A percentile compares a stretch with the other conserved stretches of the same genome.
phyloP scores from a whole-genome alignment of 64 coral and sea anemone genomes.

The Acropora yongei region DNA sequence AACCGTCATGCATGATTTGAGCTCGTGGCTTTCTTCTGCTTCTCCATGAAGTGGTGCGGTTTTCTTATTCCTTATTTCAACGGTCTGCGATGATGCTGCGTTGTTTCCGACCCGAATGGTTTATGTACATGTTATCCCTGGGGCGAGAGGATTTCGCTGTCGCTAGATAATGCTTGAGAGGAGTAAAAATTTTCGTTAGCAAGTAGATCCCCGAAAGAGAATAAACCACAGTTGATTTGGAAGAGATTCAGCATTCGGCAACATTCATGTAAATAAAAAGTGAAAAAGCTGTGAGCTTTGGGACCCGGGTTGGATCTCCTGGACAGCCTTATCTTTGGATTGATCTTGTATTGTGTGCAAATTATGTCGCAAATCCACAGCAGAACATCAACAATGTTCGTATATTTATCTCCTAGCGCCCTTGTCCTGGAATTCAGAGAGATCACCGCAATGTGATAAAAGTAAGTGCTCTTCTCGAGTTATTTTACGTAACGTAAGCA shows the following conservation, averaged over 20 bases:
- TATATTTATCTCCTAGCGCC: slow-evolving; percentile 1
- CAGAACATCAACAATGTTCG: not conserved
- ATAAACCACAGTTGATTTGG: not conserved
- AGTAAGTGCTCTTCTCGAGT: not conserved
- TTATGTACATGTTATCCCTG: not conserved
- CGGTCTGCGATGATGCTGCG: not conserved
- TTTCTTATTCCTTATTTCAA: not conserved
- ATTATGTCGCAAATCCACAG: not conserved
- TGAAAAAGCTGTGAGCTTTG: no score
- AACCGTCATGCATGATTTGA: not conserved
- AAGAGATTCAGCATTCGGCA: not conserved
- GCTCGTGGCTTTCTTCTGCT: not conserved
- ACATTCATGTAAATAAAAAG: no score
- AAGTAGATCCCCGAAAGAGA: not conserved
- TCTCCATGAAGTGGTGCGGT: not conserved
- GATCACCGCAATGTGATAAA: slow-evolving; percentile 18
- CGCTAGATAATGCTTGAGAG: not conserved
- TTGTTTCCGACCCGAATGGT: no score
- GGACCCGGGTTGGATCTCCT: not conserved
- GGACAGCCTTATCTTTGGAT: not conserved
- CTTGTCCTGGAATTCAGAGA: not conserved
- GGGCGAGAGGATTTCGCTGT: not conserved
- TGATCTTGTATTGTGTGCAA: not conserved
- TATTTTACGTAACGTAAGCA: not conserved
- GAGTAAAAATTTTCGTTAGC: not conserved